phyloP scores from a whole-genome alignment of 2,888 invertebrate genomes.

The Ecliptopera silaceata region DNA sequence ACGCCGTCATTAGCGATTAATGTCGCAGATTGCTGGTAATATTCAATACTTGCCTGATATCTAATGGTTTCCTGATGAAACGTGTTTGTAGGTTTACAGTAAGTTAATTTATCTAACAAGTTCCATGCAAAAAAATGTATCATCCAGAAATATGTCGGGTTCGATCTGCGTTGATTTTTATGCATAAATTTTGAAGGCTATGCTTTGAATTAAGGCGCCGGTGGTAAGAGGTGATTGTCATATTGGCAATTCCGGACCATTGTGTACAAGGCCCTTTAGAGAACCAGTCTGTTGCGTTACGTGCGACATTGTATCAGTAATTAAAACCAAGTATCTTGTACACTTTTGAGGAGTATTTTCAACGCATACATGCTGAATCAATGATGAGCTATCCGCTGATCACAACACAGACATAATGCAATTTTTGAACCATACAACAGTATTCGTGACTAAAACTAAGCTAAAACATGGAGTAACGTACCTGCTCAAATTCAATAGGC shows the following conservation, averaged over 20 bases:
- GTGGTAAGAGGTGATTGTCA: not conserved
- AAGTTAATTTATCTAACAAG: no score
- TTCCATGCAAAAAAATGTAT: no score
- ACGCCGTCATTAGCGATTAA: no score
- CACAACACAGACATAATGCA: not conserved
- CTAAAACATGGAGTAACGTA: no score
- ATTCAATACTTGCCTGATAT: no score
- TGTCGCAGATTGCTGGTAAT: no score
- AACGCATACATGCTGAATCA: not conserved
- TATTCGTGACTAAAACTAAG: no score
- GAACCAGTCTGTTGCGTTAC: not conserved
- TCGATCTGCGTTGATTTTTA: not conserved
- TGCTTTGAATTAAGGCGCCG: not conserved
- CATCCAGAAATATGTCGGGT: no score
- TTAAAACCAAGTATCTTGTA: not conserved
- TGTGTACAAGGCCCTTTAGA: not conserved
- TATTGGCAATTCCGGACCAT: not conserved
- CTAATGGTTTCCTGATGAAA: no score
- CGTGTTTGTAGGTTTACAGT: no score
- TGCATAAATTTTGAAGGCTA: not conserved
- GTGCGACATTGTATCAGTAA: not conserved
- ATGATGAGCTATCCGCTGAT: not conserved
- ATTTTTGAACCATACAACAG: no score
- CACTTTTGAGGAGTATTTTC: not conserved
- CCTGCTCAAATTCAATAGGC: no score